Base-by-base conservation (phyloP, 2,113 vertebrate species). In the Excalfactoria chinensis region DNA sequence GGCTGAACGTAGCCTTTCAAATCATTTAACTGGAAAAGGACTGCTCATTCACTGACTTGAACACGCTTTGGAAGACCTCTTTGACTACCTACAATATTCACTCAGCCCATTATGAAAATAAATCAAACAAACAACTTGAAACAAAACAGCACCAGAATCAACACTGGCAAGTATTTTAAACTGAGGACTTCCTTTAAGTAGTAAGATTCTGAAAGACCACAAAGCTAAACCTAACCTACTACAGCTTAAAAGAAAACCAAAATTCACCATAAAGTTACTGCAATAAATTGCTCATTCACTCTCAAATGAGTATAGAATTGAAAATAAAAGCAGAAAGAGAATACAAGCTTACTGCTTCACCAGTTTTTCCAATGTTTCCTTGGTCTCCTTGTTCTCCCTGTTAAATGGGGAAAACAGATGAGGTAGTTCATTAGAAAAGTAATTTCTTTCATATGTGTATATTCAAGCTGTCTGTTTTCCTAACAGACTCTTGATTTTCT, bases 301-400 rank as follows among this genome's bases (percentile, higher is more conserved):
- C 35, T 68, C 51, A 92, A 64, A 82, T 63, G 84, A 91, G 77
- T 28, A 56, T 0, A 60, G 30, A 83, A 82, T 9, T 79, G 80
- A 92, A 94, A 49, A 75, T 60, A 59, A 89, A 96, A 93, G 7
- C 28, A 93, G 53, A 83, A 92, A 70, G 28, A 94, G 16, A 74
- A 93, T 51, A 89, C 49, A 93, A 90, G 49, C 99, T 99, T 98
- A 99, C 99, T 96, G 96, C 97, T 97, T 98, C 98, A 78, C 99
- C 99, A 46, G 69, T 95, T 98, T 99, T 99, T 93, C 99, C 99
- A 92, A 97, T 72, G 64, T 97, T 98, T 97, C 99, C 99, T 91
- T 97, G 94, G 86, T 99, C 98, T 68, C 99, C 99, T 76, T 97
- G 96, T 97, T 99, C 99, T 93, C 99, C 99, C 99, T 99, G 97